These are phyloP conservation scores for Atethmia centrago DNA, from an alignment of 2,888 invertebrate species.

Conservation along the genomic window DNA sequence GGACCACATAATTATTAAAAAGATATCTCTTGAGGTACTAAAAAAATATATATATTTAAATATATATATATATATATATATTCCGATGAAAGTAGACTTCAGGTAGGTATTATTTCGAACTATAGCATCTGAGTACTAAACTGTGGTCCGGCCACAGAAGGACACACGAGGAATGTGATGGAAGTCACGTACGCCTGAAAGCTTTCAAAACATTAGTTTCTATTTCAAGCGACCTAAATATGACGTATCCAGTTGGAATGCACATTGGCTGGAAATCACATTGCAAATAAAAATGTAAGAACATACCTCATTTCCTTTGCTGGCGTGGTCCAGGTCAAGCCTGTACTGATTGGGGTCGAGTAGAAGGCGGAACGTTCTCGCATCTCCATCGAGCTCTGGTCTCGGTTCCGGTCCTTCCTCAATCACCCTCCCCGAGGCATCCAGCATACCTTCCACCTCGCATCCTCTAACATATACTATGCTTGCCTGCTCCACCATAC, in stretches of 20 bases:
- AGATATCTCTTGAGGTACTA: too few species aligned
- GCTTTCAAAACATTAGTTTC: constrained; percentile 34
- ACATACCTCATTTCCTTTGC: constrained; percentile 94
- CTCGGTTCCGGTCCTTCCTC: constrained; percentile 98
- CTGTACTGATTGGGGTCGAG: constrained; percentile 99
- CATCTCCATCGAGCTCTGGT: constrained; percentile 96
- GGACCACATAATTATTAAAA: too few species aligned
- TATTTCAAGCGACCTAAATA: constrained; percentile 35
- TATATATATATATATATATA: too few species aligned
- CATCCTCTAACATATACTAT: constrained; percentile 98
- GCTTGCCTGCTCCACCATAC: constrained; percentile 98
- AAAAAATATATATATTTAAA: too few species aligned
- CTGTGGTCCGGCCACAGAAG: too few species aligned
- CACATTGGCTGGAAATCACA: background rate
- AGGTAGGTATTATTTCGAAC: too few species aligned
- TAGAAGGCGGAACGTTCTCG: constrained; percentile 97
- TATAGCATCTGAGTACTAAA: too few species aligned
- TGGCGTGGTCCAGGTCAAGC: constrained; percentile 96
- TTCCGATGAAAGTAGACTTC: too few species aligned
- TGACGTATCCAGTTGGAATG: background rate
- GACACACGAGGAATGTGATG: too few species aligned
- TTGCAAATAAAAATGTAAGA: background rate
- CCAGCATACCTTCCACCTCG: constrained; percentile 99
- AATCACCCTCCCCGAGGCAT: constrained; percentile 98
- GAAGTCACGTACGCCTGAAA: constrained; percentile 3